Conservation (phyloP, 1,140 invertebrate genomes). For the Eriocheir sinensis region DNA sequence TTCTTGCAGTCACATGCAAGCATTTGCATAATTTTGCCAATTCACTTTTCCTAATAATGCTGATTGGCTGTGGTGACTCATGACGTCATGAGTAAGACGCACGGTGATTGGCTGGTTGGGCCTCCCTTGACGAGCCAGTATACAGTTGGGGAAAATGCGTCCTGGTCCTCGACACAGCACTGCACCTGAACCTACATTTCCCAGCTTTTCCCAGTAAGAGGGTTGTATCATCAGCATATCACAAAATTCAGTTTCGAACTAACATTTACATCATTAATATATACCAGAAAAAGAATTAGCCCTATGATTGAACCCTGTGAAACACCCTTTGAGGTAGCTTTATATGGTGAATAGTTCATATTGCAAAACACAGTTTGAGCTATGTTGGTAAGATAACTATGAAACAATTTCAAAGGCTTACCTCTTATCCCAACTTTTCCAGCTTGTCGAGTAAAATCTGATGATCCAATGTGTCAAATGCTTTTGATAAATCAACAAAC, state of each 20-base stretch:
- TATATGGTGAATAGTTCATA: neutral
- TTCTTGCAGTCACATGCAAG: too few species aligned
- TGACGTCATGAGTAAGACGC: too few species aligned
- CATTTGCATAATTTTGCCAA: too few species aligned
- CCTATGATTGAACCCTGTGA: constrained; percentile 14
- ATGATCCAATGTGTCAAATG: constrained; percentile 37
- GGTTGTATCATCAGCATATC: neutral
- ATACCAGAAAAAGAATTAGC: neutral
- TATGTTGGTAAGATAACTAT: neutral
- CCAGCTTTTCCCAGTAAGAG: neutral
- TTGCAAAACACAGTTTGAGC: constrained; percentile 30
- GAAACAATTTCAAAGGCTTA: neutral
- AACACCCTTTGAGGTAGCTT: neutral
- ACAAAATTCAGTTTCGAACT: neutral
- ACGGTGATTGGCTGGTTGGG: too few species aligned
- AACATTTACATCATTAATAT: neutral
- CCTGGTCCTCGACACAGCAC: too few species aligned
- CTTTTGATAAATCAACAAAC: constrained; percentile 36
- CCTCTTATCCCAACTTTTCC: constrained; percentile 8
- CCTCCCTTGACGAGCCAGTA: too few species aligned
- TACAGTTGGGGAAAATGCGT: too few species aligned
- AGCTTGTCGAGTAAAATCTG: neutral
- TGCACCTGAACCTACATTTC: too few species aligned
- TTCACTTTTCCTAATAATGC: too few species aligned
- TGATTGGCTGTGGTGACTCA: too few species aligned